Conservation (phyloP, 2,797 vertebrate genomes). For the Pseudochromis fuscus region DNA sequence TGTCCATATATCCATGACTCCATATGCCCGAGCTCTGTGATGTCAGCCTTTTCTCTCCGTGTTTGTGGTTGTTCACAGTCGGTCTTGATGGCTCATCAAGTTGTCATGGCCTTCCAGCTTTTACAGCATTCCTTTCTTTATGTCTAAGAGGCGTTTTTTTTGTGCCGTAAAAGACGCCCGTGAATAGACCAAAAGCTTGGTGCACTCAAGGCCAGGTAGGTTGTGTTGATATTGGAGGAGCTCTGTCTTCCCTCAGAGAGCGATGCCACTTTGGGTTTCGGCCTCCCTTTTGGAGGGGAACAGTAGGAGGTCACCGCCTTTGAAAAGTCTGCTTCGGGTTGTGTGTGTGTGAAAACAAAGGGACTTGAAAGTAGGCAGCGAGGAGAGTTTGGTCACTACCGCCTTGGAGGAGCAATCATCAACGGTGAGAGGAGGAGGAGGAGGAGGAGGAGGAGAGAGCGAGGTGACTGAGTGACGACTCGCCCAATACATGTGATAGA, state of each 20-base stretch:
- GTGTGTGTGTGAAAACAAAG: slow-evolving; percentile 59
- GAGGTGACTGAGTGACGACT: slow-evolving; percentile 66
- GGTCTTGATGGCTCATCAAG: slow-evolving; percentile 69
- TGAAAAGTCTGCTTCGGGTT: slow-evolving; percentile 51
- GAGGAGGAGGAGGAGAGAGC: slow-evolving; percentile 14
- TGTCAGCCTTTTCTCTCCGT: slow-evolving; percentile 59
- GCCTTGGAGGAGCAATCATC: slow-evolving; percentile 70
- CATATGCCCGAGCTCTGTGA: slow-evolving; percentile 41
- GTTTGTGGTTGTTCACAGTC: slow-evolving; percentile 65
- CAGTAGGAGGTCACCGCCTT: slow-evolving; percentile 48
- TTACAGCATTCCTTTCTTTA: slow-evolving; percentile 77
- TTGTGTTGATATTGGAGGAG: slow-evolving; percentile 61
- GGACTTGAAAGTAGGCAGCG: slow-evolving; percentile 29
- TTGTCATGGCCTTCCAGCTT: slow-evolving; percentile 70
- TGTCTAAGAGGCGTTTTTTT: slow-evolving; percentile 53
- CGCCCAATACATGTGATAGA: slow-evolving; percentile 78
- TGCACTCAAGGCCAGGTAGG: slow-evolving; percentile 66
- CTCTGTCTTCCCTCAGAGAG: slow-evolving; percentile 40
- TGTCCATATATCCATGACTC: slow-evolving; percentile 63
- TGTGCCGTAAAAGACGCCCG: slow-evolving; percentile 58
- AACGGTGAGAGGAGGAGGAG: slow-evolving; percentile 28
- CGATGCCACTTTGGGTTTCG: slow-evolving; percentile 59
- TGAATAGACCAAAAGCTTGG: slow-evolving; percentile 66
- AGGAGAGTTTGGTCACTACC: slow-evolving; percentile 40
- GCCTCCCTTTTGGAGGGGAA: slow-evolving; percentile 48